Base-by-base conservation (phyloP, 2,888 invertebrate species). In the Xanthorhoe designata region DNA sequence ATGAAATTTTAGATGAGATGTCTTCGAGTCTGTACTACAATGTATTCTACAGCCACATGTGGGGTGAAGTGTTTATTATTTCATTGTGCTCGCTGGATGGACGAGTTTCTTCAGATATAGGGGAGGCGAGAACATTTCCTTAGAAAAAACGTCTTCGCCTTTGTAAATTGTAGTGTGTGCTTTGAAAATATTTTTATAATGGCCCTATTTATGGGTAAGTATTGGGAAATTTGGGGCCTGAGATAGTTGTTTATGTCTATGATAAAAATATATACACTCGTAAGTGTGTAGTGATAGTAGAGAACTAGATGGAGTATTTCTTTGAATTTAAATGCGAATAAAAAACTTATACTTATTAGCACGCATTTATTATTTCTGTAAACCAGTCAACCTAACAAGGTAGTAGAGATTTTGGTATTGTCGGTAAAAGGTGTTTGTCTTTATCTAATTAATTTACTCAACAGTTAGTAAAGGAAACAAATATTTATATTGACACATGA, bases 1-100 rank as follows among this genome's bases (percentile, higher is more conserved):
- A 18, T 50, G 52, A 52, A 29, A 42, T 42, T 1, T 5, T 42
- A 13, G 10, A 42, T 13, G 10, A 13, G 38, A 42, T 42, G 53
- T 8, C n/a, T 53, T 35, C 19, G n/a, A 10, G 29, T 49, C 13
- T 6, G n/a, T 18, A 57, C 45, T 58, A 47, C 15, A 35, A 19
- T 47, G 6, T 45, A 32, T 19, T 55, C 66, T 56, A 47, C n/a
- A 51, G 62, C 75, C 79, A 75, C 69, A 77, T 72, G 68, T 72
- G 73, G 74, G 76, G 72, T 69, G 78, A 75, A 78, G 78, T 81
- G 80, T 83, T 83, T 83, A 81, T 83, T 83, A 83, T 83, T 81
- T 79, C 78, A 81, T 82, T 83, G 83, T 81, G 75, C 70, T 73
- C 75, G 75, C 74, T 70, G 76, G 77, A 80, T 79, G 66, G 72